phyloP scores from a whole-genome alignment of 1,140 invertebrate genomes.

The Octopus bimaculoides region DNA sequence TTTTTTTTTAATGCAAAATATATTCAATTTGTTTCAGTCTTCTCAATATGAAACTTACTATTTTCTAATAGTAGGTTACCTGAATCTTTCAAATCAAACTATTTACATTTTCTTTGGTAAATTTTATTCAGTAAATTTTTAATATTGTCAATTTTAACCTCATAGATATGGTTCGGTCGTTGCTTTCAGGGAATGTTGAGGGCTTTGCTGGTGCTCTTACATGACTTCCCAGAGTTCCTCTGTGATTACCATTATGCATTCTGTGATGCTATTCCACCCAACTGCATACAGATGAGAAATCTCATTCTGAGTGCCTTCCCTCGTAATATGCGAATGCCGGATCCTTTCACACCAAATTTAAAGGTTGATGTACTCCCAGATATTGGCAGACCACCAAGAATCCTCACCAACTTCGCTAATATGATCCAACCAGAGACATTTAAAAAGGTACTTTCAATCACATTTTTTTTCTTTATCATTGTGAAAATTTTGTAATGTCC shows the following conservation, averaged over 20 bases:
- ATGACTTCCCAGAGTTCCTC: constrained; percentile 99
- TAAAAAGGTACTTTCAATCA: constrained; percentile 67
- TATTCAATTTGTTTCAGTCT: too few species aligned
- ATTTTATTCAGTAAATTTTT: too few species aligned
- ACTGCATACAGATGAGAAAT: constrained; percentile 99
- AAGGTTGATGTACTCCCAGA: constrained; percentile 86
- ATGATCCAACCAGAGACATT: constrained; percentile 85
- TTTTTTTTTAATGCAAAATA: too few species aligned
- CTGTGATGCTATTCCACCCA: constrained; percentile 97
- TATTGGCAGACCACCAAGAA: constrained; percentile 77
- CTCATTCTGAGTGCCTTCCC: constrained; percentile 97
- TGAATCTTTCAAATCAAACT: too few species aligned
- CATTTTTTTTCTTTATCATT: too few species aligned
- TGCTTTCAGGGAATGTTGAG: constrained; percentile 79
- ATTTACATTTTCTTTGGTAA: too few species aligned
- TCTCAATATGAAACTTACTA: too few species aligned
- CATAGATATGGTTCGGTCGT: not conserved
- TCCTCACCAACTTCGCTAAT: constrained; percentile 84
- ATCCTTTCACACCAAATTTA: constrained; percentile 93
- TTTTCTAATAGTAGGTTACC: too few species aligned
- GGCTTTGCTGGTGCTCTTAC: constrained; percentile 91
- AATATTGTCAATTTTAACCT: too few species aligned
- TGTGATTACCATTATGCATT: constrained; percentile 99
- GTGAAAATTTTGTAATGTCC: too few species aligned
- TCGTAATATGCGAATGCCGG: constrained; percentile 93